Percentiles rank a stretch among this genome's conserved stretches.
Evolutionary conservation across 2,113 vertebrate species (phyloP).

Genomic region (Calidris pygmaea): DNA sequence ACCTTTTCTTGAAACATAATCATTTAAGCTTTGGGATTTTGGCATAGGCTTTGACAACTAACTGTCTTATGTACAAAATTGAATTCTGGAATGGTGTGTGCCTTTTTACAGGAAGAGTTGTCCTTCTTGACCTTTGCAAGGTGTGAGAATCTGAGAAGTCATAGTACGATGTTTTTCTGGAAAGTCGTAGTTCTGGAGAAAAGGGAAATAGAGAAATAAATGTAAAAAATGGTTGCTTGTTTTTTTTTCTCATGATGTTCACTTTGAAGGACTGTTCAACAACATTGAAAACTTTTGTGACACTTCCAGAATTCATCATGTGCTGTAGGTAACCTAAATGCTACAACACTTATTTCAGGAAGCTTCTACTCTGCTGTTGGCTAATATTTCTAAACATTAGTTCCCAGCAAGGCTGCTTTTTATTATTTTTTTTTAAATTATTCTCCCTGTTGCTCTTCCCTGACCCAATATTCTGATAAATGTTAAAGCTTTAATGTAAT

Average conservation of each 20-base stretch:
- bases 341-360: neutral
- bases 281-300: neutral
- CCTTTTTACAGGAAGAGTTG: neutral
- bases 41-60: neutral
- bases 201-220: neutral
- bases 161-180: neutral
- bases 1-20: neutral
- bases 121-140: neutral
- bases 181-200: neutral
- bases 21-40: neutral
- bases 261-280: neutral
- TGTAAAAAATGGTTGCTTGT: neutral
- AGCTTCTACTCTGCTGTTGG: neutral
- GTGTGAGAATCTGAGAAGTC: neutral
- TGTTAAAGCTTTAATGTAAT: conserved; percentile 51
- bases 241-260: neutral
- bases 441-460: neutral
- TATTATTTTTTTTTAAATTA: neutral
- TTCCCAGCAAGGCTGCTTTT: neutral
- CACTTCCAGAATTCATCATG: neutral
- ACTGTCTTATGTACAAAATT: neutral
- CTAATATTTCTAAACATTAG: neutral
- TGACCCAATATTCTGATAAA: neutral
- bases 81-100: neutral
- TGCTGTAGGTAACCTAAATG: neutral